Evolutionary conservation across 2,113 vertebrate genomes (phyloP), one percentile per base, ranked within the genome.

Genomic region (Progne subis): DNA sequence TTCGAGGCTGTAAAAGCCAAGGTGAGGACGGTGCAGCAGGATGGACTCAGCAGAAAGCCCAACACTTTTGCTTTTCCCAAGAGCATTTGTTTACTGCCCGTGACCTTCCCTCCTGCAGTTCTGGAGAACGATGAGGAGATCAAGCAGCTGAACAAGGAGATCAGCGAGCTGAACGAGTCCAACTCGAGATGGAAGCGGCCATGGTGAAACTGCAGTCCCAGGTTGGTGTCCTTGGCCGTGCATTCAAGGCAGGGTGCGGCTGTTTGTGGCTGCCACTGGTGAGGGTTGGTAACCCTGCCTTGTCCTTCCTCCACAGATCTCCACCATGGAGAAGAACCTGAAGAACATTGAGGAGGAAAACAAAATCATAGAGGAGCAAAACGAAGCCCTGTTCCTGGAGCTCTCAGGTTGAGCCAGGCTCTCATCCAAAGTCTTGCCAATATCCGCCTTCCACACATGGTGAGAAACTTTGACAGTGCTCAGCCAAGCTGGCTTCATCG

Each of bases 141-240:
- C 95, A 99, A 99, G 96, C 99, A 99, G 96, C 98, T 99, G 88
- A 99, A 99, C 98, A 99, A 99, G 97, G 99, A 99, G 97, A 99
- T 99, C 67, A 99, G 98, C 16, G 99, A 99, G 92, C 98, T 99
- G 94, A 99, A 98, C 0, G 99, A 99, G 86, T 99, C 99, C 96
- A 99, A 99, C 98, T 98, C 98, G 0, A 99, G 97, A 99, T 99
- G 99, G 99, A 99, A 96, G 98, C 98, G 0, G 99, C 99, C 90
- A 99, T 99, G 99, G 99, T 99, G 85, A 99, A 99, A 96, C 98
- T 99, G 60, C 99, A 99, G 97, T 99, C 99, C 41, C 99, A 99
- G 99, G 99, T 99, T 84, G 28, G 98, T 95, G 50, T 13, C 16
- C 63, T 23, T 4, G 37, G 64, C 57, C 1, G 0, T 1, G 18